These are phyloP conservation scores for Ptilorrhoa leucosticta DNA, from an alignment of 2,113 vertebrate species.

Conservation along the genomic window DNA sequence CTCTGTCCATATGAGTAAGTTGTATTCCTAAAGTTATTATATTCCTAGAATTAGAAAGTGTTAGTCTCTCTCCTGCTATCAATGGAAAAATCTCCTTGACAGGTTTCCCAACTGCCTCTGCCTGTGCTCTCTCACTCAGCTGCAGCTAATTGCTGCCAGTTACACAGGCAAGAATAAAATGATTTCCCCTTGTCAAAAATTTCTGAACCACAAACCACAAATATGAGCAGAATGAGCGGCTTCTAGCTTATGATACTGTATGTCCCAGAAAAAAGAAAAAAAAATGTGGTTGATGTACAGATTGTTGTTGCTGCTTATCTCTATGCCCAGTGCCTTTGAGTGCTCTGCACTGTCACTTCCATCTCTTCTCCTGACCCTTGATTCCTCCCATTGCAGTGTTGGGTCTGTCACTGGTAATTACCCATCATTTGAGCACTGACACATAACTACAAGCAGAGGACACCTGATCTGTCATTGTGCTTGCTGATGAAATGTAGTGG, in stretches of 20 bases:
- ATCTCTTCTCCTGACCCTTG: not conserved
- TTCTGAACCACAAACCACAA: not conserved
- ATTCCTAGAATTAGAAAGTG: not conserved
- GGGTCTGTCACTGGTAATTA: constrained; percentile 27
- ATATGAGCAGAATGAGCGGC: not conserved
- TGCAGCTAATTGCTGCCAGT: not conserved
- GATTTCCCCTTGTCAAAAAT: not conserved
- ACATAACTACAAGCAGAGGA: not conserved
- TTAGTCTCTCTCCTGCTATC: not conserved
- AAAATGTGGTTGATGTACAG: not conserved
- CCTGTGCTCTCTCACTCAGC: not conserved
- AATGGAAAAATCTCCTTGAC: not conserved
- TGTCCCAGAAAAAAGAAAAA: not conserved
- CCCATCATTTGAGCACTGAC: not conserved
- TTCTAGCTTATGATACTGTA: not conserved
- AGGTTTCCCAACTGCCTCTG: not conserved
- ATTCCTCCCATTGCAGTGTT: not conserved
- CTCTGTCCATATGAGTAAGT: not conserved
- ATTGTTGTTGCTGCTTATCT: not conserved
- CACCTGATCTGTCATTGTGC: not conserved
- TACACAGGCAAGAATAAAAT: not conserved
- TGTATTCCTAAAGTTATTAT: not conserved
- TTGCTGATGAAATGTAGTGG: not conserved
- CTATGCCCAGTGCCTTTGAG: not conserved
- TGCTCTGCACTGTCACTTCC: not conserved